Evolutionary conservation across 2,888 invertebrate genomes (phyloP), one percentile per base, ranked within the genome.

Genomic region (Meghimatium bilineatum): DNA sequence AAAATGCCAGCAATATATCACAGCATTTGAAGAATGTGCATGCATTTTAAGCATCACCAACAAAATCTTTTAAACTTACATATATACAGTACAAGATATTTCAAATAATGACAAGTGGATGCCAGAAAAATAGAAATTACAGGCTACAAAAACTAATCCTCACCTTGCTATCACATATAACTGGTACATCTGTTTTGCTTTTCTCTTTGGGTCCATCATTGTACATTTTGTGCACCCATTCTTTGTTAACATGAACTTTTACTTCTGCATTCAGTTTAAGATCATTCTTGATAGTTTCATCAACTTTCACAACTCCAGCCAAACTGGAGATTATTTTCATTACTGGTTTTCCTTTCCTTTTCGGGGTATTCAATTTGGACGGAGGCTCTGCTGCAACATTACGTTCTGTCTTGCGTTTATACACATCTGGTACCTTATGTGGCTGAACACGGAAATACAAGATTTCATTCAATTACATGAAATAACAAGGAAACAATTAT

Each of bases 371-470:
- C 26, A 36, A 56, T 49, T 78, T 85, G 63, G 38, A 60, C 2
- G 78, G 5, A 26, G 49, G 34, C 2, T 36, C 77, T 12, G 29
- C 60, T 60, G 75, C 80, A 2, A 72, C 56, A 36, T 69, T 83
- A 29, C 84, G 75, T 56, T 76, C 75, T 32, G 75, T 67, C 29
- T 69, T 80, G 23, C 90, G 88, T 74, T 88, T 90, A 84, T 93
- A 93, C 8, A 89, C 87, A 66, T 93, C 92, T 29, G 94, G 94
- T 60, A 94, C 93, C 80, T 93, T 93, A 89, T 94, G 94, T 0
- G 94, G 94, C 94, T 94, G 87, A 89, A 75, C 36, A 38, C 8
- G 66, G 12, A 66, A 75, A 60, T 20, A 75, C 6, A 44, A 44
- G 44, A 44, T 44, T 44, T 8, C 44, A 44, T 44, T 44, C 44